phyloP scores from a whole-genome alignment of 2,113 vertebrate genomes.

The Myrmecobius fasciatus region DNA sequence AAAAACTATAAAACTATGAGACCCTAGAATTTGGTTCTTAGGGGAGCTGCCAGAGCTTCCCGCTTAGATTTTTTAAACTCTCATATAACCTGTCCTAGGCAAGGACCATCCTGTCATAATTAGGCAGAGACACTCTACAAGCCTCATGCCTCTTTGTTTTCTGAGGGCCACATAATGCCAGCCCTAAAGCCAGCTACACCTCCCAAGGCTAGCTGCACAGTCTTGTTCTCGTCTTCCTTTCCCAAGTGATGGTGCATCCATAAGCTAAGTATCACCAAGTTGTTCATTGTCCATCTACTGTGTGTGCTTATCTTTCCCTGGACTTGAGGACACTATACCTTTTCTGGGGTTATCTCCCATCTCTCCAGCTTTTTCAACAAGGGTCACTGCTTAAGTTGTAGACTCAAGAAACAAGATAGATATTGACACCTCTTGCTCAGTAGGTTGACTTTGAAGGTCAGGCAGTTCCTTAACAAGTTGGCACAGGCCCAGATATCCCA shows the following conservation, averaged over 20 bases:
- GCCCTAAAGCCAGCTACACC: not conserved
- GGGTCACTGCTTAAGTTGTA: not conserved
- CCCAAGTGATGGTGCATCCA: not conserved
- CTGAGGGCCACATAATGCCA: not conserved
- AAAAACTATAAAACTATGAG: not conserved
- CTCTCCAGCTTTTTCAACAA: not conserved
- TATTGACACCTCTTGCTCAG: not conserved
- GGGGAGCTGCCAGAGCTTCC: not conserved
- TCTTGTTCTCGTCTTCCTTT: not conserved
- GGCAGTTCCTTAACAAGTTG: slow-evolving; percentile 1
- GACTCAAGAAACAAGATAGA: not conserved
- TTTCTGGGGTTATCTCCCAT: not conserved
- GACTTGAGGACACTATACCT: not conserved
- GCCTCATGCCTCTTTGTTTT: not conserved
- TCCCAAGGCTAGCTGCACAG: not conserved
- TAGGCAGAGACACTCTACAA: not conserved
- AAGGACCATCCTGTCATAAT: not conserved
- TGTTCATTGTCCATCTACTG: not conserved
- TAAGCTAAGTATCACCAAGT: not conserved
- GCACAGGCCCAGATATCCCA: not conserved
- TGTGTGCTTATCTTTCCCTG: not conserved
- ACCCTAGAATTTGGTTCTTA: not conserved
- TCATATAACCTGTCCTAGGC: not conserved
- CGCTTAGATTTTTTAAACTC: not conserved
- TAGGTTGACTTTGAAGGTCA: not conserved